phyloP scores from a whole-genome alignment of 2,797 vertebrate species.

The Sebastes trivittatus region DNA sequence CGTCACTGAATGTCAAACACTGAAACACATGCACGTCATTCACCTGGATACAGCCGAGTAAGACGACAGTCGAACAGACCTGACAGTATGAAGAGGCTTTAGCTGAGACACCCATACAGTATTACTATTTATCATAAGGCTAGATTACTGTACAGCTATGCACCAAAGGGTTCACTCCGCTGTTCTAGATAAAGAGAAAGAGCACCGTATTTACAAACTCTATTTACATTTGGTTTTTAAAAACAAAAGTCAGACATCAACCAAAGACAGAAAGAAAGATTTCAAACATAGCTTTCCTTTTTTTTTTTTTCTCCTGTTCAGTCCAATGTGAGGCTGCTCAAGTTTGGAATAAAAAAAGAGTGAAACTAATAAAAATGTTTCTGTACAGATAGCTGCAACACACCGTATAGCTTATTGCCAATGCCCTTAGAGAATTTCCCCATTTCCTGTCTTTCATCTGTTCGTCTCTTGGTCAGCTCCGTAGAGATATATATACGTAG shows the following conservation, averaged over 20 bases:
- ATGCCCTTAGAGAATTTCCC: constrained; percentile 88
- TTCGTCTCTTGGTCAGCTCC: constrained; percentile 33
- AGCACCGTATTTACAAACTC: constrained; percentile 91
- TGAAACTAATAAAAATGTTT: constrained; percentile 63
- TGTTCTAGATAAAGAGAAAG: constrained; percentile 79
- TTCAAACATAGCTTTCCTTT: constrained; percentile 54
- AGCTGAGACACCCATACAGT: constrained; percentile 79
- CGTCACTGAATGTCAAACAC: constrained; percentile 80
- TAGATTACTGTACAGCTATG: constrained; percentile 90
- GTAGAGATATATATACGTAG: too few species aligned
- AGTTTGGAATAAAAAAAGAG: constrained; percentile 71
- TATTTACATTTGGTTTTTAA: constrained; percentile 85
- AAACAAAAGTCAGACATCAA: constrained; percentile 48
- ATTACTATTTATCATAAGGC: constrained; percentile 88
- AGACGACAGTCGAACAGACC: constrained; percentile 85
- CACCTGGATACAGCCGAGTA: constrained; percentile 85
- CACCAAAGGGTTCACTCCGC: constrained; percentile 89
- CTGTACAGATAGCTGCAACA: constrained; percentile 94
- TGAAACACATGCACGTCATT: constrained; percentile 94
- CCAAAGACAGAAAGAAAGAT: constrained; percentile 47
- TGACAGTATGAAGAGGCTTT: constrained; percentile 72
- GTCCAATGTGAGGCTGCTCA: constrained; percentile 86
- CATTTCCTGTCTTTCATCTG: constrained; percentile 6
- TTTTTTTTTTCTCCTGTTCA: constrained; percentile 33
- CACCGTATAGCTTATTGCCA: constrained; percentile 93